Percentiles rank a stretch among this genome's conserved stretches.
These are phyloP conservation scores for Ganaspis sp. DNA, from an alignment of 1,140 invertebrate species.

Conservation along the genomic window DNA sequence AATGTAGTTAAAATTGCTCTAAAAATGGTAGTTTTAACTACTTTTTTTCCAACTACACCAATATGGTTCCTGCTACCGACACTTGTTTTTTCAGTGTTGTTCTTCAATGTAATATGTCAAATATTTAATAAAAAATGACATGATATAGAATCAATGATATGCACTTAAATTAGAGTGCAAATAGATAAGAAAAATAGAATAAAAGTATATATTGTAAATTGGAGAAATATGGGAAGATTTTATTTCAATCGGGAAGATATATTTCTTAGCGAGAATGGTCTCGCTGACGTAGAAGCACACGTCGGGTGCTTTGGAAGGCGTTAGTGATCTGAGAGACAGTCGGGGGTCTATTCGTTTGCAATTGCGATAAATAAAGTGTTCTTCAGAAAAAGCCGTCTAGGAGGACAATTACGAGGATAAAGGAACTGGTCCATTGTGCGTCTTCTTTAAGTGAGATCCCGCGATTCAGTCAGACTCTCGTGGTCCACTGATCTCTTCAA, in stretches of 20 bases:
- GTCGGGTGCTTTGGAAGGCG: conserved; percentile 31
- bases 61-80: too few species aligned
- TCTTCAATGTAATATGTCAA: too few species aligned
- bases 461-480: conserved; percentile 2
- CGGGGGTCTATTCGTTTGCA: conserved; percentile 39
- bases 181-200: too few species aligned
- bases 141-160: too few species aligned
- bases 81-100: too few species aligned
- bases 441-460: conserved; percentile 11
- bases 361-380: conserved; percentile 51
- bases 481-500: conserved; percentile 43
- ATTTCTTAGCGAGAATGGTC: background rate
- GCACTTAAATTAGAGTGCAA: too few species aligned
- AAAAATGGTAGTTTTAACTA: too few species aligned
- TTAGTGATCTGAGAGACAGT: conserved; percentile 25
- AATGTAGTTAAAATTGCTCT: too few species aligned
- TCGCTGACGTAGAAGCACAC: conserved; percentile 11
- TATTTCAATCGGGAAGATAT: background rate
- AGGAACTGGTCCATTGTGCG: conserved; percentile 33
- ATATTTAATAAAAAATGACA: too few species aligned
- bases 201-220: too few species aligned
- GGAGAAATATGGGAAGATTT: too few species aligned
- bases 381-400: conserved; percentile 2
- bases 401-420: conserved; percentile 51
- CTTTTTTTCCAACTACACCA: too few species aligned